A percentile compares a stretch with the other conserved stretches of the same genome.
phyloP scores from a whole-genome alignment of 2,888 invertebrate species.

The Aproaerema taeniolella region DNA sequence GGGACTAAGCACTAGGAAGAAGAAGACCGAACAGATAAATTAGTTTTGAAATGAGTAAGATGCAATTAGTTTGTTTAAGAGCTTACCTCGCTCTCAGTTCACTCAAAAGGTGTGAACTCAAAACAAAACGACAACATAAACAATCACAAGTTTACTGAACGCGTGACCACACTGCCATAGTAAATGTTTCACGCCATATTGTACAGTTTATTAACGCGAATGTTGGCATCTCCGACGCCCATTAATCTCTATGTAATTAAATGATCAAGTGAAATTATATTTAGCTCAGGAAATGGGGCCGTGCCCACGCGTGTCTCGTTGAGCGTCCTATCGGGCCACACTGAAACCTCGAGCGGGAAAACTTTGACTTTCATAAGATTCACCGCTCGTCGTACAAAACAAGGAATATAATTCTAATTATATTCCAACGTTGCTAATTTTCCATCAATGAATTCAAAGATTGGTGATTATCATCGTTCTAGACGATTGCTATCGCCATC shows the following conservation, averaged over 20 bases:
- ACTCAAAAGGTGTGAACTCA: too few species aligned
- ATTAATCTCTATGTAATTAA: constrained; percentile 76
- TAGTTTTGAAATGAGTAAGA: too few species aligned
- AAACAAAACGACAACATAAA: constrained; percentile 9
- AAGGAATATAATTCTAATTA: background rate
- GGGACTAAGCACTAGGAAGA: too few species aligned
- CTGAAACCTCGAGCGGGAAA: constrained; percentile 32
- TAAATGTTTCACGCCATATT: constrained; percentile 47
- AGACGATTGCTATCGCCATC: constrained; percentile 20
- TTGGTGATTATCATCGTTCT: constrained; percentile 27
- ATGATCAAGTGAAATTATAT: constrained; percentile 76
- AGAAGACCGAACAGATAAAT: too few species aligned
- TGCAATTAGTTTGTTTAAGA: too few species aligned
- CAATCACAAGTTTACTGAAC: constrained; percentile 8
- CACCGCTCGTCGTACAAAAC: too few species aligned
- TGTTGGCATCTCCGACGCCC: constrained; percentile 61
- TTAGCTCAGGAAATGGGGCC: constrained; percentile 70
- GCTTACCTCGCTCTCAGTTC: too few species aligned
- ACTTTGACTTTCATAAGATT: constrained; percentile 28
- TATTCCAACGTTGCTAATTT: constrained; percentile 8
- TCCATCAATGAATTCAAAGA: constrained; percentile 20
- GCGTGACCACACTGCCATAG: constrained; percentile 28
- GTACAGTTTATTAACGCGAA: constrained; percentile 61
- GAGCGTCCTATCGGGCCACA: constrained; percentile 39
- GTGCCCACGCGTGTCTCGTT: constrained; percentile 46